Evolutionary conservation across 2,113 vertebrate species (phyloP).

Genomic region (Ptilorrhoa leucosticta): DNA sequence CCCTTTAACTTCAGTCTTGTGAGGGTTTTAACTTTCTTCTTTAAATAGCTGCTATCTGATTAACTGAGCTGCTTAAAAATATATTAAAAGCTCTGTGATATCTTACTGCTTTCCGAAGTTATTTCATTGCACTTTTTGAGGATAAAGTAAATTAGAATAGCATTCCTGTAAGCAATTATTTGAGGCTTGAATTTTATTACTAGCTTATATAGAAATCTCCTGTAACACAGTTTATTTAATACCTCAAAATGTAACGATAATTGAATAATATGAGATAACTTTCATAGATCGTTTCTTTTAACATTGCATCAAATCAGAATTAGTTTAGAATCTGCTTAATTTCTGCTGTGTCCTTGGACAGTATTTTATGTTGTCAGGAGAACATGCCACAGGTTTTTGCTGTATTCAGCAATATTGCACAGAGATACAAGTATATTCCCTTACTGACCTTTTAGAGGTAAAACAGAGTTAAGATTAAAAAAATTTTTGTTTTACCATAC

Average conservation of each 20-base stretch:
- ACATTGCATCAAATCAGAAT: not conserved
- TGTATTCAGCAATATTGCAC: not conserved
- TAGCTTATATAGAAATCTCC: not conserved
- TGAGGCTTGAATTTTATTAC: not conserved
- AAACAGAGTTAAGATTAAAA: not conserved
- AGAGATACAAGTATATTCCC: not conserved
- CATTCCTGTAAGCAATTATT: not conserved
- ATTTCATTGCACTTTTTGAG: not conserved
- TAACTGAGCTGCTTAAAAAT: not conserved
- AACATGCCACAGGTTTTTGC: not conserved
- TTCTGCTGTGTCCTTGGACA: not conserved
- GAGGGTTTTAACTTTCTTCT: not conserved
- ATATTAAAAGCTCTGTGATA: not conserved
- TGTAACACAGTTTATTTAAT: not conserved
- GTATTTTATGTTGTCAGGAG: not conserved
- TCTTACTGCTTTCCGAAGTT: not conserved
- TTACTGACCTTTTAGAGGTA: not conserved
- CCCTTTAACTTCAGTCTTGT: not conserved
- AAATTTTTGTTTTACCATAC: not conserved
- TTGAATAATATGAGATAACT: not conserved
- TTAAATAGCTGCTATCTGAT: not conserved
- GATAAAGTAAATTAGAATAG: not conserved
- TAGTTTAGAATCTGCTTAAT: not conserved
- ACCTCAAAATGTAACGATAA: not conserved
- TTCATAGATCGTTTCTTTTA: not conserved